Conservation (phyloP, 2,113 vertebrate species). For the Heptranchias perlo region DNA sequence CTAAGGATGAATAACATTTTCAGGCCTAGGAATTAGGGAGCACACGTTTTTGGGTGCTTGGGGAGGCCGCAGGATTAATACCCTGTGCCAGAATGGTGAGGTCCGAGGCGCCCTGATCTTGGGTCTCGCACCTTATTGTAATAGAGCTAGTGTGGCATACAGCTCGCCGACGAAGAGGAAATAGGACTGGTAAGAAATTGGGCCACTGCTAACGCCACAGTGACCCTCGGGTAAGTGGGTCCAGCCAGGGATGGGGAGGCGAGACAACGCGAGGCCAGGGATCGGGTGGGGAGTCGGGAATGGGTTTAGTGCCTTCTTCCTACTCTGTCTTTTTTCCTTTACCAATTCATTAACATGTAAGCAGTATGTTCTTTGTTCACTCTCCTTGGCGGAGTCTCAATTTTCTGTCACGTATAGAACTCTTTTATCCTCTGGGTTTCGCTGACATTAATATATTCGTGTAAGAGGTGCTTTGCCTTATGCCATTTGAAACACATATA, state of each 20-base stretch:
- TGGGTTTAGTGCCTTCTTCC: neutral
- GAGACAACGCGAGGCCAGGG: no score
- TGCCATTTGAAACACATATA: constrained; percentile 14
- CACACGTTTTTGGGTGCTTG: no score
- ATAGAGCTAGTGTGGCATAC: neutral
- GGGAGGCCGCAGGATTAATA: no score
- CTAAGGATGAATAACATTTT: neutral
- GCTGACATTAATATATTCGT: constrained; percentile 13
- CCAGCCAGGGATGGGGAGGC: no score
- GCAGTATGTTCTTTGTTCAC: neutral
- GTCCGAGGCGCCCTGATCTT: neutral
- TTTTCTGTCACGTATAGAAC: neutral
- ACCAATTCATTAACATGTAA: neutral
- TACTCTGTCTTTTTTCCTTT: neutral
- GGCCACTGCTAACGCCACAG: no score
- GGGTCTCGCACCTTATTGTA: neutral
- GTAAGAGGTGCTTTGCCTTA: constrained; percentile 10
- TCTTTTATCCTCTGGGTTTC: constrained; percentile 11
- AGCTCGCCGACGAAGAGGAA: neutral
- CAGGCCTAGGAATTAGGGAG: neutral
- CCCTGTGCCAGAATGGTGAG: neutral
- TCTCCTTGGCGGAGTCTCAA: neutral
- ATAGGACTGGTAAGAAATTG: no score
- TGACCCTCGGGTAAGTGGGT: no score
- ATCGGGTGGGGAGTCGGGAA: no score